Base-by-base conservation (phyloP, 1,140 invertebrate genomes). In the Pectinophora gossypiella region DNA sequence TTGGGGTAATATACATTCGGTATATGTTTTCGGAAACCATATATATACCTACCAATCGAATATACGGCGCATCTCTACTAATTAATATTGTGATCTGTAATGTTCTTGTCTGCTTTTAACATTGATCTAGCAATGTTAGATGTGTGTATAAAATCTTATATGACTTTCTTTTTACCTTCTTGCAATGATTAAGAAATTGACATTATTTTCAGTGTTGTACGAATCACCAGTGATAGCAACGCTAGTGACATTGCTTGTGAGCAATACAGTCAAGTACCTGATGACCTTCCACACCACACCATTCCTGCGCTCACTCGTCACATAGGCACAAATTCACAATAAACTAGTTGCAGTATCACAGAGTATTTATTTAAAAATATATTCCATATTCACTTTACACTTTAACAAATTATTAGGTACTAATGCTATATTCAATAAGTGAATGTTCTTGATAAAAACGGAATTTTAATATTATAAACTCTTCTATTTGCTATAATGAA, bases 291-390 rank as follows among this genome's bases (percentile, higher is more conserved):
- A 71, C 43, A 43, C 55, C 2, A 73, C 71, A 3, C 71, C 71
- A 0, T 6, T 63, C 1, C 47, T 79, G 1, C 56, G 67, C n/a
- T 48, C 18, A 18, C 20, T 67, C 3, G 45, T 67, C 6, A 54
- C 54, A 12, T 75, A 48, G 13, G 5, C 35, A 16, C n/a, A 57
- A 51, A 56, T 22, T 3, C 10, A 40, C 59, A 61, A 63, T 50
- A 56, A 61, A 62, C 61, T 9, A 50, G 18, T 12, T 44, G 51
- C 53, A 56, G 35, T 79, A 83, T 83, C 79, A 83, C 76, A 83
- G 73, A 74, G 68, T 80, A 75, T 80, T 83, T 79, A 79, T 77
- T 80, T 71, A 51, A 52, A 60, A 72, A 69, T 68, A 40, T 40
- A 32, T 32, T 32, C 27, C 27, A 70, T 65, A 75, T 66, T 42